Conservation (phyloP, 2,888 invertebrate species). For the Omphaloscelis lunosa region DNA sequence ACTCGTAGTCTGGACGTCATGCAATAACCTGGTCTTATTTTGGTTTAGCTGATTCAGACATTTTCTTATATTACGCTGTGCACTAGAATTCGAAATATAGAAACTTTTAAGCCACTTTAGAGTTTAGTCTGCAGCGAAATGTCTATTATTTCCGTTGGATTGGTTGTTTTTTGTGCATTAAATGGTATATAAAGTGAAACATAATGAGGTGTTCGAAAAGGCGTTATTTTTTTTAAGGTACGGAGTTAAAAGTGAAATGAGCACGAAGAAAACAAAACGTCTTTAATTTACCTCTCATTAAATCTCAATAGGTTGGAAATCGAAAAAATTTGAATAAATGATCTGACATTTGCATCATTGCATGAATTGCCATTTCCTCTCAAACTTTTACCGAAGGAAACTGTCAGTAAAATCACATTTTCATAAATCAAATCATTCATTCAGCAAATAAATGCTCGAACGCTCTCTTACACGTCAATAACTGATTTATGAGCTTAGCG, state of each 20-base stretch:
- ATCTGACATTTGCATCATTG: conserved; percentile 27
- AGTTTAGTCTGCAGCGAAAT: conserved; percentile 12
- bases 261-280: neutral
- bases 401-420: conserved; percentile 56
- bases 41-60: conserved; percentile 67
- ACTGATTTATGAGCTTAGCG: conserved; percentile 63
- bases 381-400: conserved; percentile 45
- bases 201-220: neutral
- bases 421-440: conserved; percentile 59
- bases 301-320: conserved; percentile 6
- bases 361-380: conserved; percentile 43
- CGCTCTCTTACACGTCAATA: conserved; percentile 65
- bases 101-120: conserved; percentile 39
- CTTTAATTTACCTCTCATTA: neutral
- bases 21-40: conserved; percentile 74
- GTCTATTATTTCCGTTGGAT: conserved; percentile 16
- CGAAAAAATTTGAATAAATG: conserved; percentile 6
- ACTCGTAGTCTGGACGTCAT: conserved; percentile 72
- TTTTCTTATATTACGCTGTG: conserved; percentile 56
- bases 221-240: neutral
- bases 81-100: conserved; percentile 44
- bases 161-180: conserved; percentile 12
- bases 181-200: neutral
- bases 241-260: neutral
- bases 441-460: conserved; percentile 63